Evolutionary conservation across 2,888 invertebrate species (phyloP).

Genomic region (Iselma pallidipennis): DNA sequence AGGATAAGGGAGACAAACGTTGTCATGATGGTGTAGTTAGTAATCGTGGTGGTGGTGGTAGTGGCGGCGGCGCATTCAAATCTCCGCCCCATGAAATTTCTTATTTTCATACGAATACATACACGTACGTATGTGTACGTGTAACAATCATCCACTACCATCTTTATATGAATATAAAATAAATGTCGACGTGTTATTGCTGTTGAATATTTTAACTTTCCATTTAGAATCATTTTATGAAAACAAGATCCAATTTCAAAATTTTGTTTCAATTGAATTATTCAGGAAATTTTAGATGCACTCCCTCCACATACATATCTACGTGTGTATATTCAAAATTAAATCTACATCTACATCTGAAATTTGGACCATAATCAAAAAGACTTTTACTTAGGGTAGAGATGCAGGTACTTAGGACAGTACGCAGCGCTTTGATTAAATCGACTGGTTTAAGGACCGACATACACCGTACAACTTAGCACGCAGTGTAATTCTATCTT

Average conservation of each 20-base stretch:
- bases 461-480: neutral
- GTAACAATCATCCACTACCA: neutral
- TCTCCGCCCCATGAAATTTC: neutral
- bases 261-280: neutral
- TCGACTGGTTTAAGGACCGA: no score
- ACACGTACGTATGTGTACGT: neutral
- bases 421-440: neutral
- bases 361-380: neutral
- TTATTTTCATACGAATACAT: no score
- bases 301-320: neutral
- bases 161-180: neutral
- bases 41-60: no score
- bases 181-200: neutral
- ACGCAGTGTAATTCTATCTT: no score
- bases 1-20: no score
- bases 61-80: neutral
- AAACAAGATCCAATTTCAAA: constrained; percentile 2
- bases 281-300: neutral
- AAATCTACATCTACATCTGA: neutral
- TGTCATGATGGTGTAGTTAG: no score
- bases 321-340: neutral
- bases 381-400: no score
- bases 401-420: neutral
- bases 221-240: neutral
- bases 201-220: neutral